These are phyloP conservation scores for Ibidorhyncha struthersii DNA, from an alignment of 2,113 vertebrate genomes.

Conservation along the genomic window DNA sequence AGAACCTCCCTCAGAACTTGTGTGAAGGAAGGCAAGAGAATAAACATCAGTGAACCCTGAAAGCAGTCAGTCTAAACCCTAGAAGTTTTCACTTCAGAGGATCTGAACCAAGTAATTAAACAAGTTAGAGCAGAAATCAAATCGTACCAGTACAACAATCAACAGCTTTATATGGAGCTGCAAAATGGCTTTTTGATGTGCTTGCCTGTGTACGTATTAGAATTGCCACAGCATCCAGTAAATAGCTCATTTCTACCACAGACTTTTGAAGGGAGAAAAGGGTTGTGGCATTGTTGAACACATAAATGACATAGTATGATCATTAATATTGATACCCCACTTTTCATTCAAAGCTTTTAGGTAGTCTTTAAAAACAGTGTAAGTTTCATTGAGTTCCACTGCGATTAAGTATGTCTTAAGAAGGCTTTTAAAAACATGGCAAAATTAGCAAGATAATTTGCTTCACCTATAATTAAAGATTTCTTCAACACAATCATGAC, in stretches of 20 bases:
- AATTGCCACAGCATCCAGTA: neutral
- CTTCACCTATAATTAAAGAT: neutral
- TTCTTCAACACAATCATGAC: neutral
- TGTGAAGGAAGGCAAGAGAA: neutral
- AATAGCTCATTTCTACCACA: neutral
- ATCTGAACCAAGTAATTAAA: neutral
- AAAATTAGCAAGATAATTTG: neutral
- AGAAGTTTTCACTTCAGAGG: neutral
- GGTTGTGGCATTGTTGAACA: neutral
- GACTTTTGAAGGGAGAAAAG: neutral
- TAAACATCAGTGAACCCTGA: neutral
- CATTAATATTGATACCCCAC: neutral
- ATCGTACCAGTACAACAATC: neutral
- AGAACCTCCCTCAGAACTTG: neutral
- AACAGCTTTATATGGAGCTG: neutral
- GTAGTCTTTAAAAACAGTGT: neutral
- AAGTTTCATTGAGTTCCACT: neutral
- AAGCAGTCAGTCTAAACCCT: neutral
- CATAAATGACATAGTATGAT: neutral
- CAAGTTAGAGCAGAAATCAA: neutral
- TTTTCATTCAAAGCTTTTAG: neutral
- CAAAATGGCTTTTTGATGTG: neutral
- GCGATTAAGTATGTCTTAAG: neutral
- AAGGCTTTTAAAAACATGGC: neutral
- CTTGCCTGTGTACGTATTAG: accelerated